Evolutionary conservation across 2,113 vertebrate genomes (phyloP), one percentile per base, ranked within the genome.

Genomic region (Planiliza haematocheilus): DNA sequence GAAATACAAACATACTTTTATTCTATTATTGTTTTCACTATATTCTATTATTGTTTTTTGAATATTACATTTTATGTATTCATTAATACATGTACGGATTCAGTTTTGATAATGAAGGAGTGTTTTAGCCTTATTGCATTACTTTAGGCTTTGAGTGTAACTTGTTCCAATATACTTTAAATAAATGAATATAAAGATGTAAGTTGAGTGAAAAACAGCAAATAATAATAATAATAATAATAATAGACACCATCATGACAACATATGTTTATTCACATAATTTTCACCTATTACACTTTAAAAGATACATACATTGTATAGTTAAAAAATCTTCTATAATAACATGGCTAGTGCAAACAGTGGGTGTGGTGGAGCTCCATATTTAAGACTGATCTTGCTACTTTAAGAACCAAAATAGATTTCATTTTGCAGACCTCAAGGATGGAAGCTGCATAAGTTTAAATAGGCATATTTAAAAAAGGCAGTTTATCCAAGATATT

Each of bases 181-280:
- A 49, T 16, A 21, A 39, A 4, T n/a, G 49, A 38, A 14, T 1
- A 51, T 30, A n/a, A 45, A n/a, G 16, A 45, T n/a, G 16, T 16
- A n/a, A 7, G 43, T 7, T 45, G 6, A 7, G 7, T 45, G 14
- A 21, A 21, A 30, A 14, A 9, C 20, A 51, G 24, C 24, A 24
- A 51, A 51, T 30, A 38, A 8, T 16, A 45, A 59, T 30, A 30
- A 30, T 30, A 30, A 30, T 30, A 30, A 30, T 30, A 30, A 30
- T 30, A 30, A 56, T 0, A 39, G 14, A 4, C 16, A 46, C 10
- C 1, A 1, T 38, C 4, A 43, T 77, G 36, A 9, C 78, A 81
- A 78, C 48, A 8, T 59, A 0, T 20, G 2, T 86, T 86, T 86
- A 89, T 83, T 89, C 21, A 80, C 58, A 68, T 21, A n/a, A 49